Percentiles rank a stretch among this genome's conserved stretches.
phyloP scores from a whole-genome alignment of 2,888 invertebrate genomes.

The Mythimna lalbum region DNA sequence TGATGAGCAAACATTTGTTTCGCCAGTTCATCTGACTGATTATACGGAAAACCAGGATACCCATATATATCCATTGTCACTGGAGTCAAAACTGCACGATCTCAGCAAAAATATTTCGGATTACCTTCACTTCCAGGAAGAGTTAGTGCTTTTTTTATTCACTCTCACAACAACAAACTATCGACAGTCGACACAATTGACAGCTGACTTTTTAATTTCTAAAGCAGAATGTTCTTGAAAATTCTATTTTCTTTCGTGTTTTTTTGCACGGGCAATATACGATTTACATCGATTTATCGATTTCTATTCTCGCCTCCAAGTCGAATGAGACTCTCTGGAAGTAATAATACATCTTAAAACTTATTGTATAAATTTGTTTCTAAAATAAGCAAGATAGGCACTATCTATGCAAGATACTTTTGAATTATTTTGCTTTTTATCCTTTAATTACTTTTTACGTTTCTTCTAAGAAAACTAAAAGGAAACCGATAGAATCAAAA shows the following conservation, averaged over 20 bases:
- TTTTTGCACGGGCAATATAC: slow-evolving; percentile 6
- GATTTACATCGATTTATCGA: slow-evolving; percentile 22
- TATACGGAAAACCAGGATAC: slow-evolving; percentile 79
- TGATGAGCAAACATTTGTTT: slow-evolving; percentile 85
- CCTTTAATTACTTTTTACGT: too few relatives aligned
- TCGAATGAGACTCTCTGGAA: background rate
- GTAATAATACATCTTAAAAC: too few relatives aligned
- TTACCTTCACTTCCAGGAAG: slow-evolving; percentile 26
- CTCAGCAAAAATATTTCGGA: slow-evolving; percentile 24
- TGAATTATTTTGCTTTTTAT: too few relatives aligned
- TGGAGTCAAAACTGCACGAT: slow-evolving; percentile 17
- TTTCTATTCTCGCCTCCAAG: background rate
- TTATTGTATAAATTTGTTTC: too few relatives aligned
- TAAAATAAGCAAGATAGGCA: too few relatives aligned
- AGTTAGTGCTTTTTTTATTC: slow-evolving; percentile 22
- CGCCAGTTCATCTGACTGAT: slow-evolving; percentile 81
- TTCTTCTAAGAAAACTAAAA: too few relatives aligned
- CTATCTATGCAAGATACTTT: too few relatives aligned
- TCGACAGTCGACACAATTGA: slow-evolving; percentile 45
- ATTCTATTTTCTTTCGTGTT: slow-evolving; percentile 28
- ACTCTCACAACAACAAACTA: slow-evolving; percentile 57
- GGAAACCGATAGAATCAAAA: background rate
- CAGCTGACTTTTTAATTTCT: slow-evolving; percentile 51
- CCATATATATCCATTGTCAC: slow-evolving; percentile 83
- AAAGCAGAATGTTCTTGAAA: slow-evolving; percentile 60